These are phyloP conservation scores for Cercocebus atys DNA, from an alignment of 2,113 vertebrate species.

Conservation along the genomic window DNA sequence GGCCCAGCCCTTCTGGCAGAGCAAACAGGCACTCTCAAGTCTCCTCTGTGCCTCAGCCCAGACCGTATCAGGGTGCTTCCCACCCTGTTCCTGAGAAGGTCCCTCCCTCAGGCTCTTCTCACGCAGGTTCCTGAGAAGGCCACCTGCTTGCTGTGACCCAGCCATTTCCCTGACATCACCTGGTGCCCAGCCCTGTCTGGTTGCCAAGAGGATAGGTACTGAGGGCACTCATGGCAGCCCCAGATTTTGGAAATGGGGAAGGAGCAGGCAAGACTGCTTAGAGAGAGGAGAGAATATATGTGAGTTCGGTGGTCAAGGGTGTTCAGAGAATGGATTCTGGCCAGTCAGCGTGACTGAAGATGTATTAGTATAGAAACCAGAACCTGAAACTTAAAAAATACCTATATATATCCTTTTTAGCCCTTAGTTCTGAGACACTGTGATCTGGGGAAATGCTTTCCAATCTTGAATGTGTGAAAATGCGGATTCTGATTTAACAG, in stretches of 20 bases:
- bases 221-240: not conserved
- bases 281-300: not conserved
- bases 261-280: not conserved
- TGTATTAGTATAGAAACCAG: not conserved
- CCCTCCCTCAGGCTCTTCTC: too few species aligned
- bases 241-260: not conserved
- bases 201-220: not conserved
- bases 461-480: not conserved
- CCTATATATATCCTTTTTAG: not conserved
- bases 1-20: constrained; percentile 59
- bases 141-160: not conserved
- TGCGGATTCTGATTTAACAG: not conserved
- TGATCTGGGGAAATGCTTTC: not conserved
- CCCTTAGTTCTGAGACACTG: not conserved
- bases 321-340: not conserved
- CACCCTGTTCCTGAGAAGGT: not conserved
- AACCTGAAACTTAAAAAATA: not conserved
- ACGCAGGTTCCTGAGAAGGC: not conserved
- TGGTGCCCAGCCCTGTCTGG: constrained; percentile 10
- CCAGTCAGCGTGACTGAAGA: not conserved
- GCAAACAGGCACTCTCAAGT: constrained; percentile 34
- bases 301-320: not conserved
- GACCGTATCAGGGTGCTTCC: constrained; percentile 11
- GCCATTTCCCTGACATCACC: constrained; percentile 17
- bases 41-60: constrained; percentile 44